phyloP scores from a whole-genome alignment of 2,888 invertebrate genomes.

The Aspidapion aeneum region DNA sequence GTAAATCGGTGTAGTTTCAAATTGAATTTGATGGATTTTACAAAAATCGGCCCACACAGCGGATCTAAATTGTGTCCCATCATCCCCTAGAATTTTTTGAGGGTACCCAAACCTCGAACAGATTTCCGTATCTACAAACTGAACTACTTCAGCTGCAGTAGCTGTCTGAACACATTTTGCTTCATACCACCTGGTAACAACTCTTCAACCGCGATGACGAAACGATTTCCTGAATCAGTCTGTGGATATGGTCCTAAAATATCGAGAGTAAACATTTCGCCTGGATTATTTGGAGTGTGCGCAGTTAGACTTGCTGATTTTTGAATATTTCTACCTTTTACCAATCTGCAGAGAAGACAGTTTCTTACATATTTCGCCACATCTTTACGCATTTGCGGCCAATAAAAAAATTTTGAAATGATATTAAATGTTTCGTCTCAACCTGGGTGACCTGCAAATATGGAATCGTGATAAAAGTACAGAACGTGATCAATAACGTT shows the following conservation, averaged over 20 bases:
- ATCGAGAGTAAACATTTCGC: not conserved
- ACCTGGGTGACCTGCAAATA: conserved; percentile 12
- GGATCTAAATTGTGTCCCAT: not conserved
- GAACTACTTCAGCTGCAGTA: not conserved
- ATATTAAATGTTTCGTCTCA: conserved; percentile 3
- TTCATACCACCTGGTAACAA: conserved; percentile 7
- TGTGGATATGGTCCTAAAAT: conserved; percentile 17
- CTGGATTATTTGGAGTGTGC: conserved; percentile 4
- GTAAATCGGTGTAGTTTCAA: not conserved
- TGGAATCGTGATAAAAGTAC: conserved; percentile 5
- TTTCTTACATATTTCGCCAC: conserved; percentile 7
- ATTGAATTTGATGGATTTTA: not conserved
- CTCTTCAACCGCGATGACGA: conserved; percentile 4
- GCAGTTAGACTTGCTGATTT: not conserved
- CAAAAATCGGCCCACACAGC: not conserved
- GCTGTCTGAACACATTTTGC: not conserved
- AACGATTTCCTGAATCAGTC: not conserved
- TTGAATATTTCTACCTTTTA: conserved; percentile 4
- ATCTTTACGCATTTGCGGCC: conserved; percentile 1
- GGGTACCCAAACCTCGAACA: not conserved
- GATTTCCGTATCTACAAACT: not conserved
- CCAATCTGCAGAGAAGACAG: conserved; percentile 2
- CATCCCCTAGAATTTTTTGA: not conserved
- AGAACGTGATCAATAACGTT: not conserved
- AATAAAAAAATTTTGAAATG: conserved; percentile 6